A percentile compares a stretch with the other conserved stretches of the same genome.
Evolutionary conservation across 2,113 vertebrate species (phyloP).

Genomic region (Fukomys damarensis): DNA sequence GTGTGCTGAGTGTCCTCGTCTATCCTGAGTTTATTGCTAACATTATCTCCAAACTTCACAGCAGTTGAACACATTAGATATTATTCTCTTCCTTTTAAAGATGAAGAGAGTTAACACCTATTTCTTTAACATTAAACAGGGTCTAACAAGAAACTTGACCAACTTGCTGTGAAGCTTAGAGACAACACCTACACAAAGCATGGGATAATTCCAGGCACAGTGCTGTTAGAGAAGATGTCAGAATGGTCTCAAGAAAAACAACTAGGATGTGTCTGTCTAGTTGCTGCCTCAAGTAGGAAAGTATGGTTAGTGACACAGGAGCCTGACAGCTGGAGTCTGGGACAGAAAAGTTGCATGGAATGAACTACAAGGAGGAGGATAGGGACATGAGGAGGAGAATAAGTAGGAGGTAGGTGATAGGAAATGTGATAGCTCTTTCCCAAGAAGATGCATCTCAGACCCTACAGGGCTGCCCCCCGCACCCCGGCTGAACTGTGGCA

Average conservation of each 20-base stretch:
- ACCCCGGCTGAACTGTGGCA: background rate
- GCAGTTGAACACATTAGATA: background rate
- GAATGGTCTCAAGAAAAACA: background rate
- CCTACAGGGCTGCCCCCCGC: background rate
- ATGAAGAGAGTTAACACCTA: background rate
- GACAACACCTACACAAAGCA: background rate
- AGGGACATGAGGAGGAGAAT: background rate
- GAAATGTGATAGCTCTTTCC: background rate
- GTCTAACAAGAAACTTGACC: background rate
- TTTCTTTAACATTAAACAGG: slow-evolving; percentile 18
- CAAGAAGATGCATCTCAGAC: background rate
- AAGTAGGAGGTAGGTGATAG: no score
- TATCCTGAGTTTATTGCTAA: background rate
- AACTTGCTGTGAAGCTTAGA: background rate
- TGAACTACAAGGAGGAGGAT: background rate
- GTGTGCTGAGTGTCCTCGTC: background rate
- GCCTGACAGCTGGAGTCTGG: background rate
- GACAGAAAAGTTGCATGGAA: background rate
- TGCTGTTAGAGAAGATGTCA: background rate
- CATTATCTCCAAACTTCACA: background rate
- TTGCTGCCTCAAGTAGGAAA: background rate
- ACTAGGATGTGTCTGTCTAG: background rate
- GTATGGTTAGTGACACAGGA: background rate
- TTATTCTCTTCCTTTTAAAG: background rate
- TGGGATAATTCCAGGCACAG: background rate